Base-by-base conservation (phyloP, 1,140 invertebrate species). In the Drosophila littoralis region DNA sequence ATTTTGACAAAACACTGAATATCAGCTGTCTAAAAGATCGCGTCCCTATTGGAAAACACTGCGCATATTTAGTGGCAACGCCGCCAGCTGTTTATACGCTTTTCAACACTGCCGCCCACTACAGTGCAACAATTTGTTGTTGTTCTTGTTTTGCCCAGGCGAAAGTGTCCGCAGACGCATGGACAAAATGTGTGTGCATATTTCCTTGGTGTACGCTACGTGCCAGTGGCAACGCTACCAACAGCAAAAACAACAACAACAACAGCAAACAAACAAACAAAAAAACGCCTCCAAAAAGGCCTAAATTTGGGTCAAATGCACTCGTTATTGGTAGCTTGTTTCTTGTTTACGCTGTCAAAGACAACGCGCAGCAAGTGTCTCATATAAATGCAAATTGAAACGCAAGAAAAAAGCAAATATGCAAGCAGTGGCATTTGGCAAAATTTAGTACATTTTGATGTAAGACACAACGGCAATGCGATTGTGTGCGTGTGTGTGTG, bases 221-320 rank as follows among this genome's bases (percentile, higher is more conserved):
- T 73, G 63, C 63, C 46, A 55, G 70, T 43, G 17, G 48, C 59
- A 38, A 46, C 43, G 38, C 58, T 54, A 65, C 32, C 50, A 69
- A 40, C 60, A 36, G 17, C 32, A 22, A 35, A 32, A 17, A 17
- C 60, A 36, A 36, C 32, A 22, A 35, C 43, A 17, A 17, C 60
- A 36, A 52, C 32, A 22, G 22, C 22, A 28, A 28, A 28, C 22
- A 28, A 28, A 22, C 22, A 22, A 28, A 28, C 4, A 22, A 22
- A 3, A 61, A 61, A 48, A 50, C 15, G 32, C 43, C 33, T 73
- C 50, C 46, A 68, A 60, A 72, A 72, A 52, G 32, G n/a, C 38
- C n/a, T 13, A 58, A 67, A 73, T 73, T 66, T 74, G 57, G 71
- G 71, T 74, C 71, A 74, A 50, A 48, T 74, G 65, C 65, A 74